A percentile compares a stretch with the other conserved stretches of the same genome.
These are phyloP conservation scores for Telmatochromis sp. DNA, from an alignment of 2,113 vertebrate species.

Conservation along the genomic window DNA sequence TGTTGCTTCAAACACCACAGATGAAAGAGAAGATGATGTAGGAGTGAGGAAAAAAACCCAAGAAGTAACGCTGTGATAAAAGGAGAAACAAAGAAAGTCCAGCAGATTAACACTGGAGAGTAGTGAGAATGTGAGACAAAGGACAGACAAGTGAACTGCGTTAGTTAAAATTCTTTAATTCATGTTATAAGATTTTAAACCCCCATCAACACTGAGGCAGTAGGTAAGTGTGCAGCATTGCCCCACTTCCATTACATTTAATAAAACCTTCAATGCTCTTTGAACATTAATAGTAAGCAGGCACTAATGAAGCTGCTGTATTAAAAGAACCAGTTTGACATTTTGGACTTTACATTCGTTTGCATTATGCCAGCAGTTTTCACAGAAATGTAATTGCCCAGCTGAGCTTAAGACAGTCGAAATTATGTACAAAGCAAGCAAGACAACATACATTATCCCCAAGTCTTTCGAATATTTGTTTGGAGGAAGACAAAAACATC, in stretches of 20 bases:
- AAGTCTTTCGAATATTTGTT: not conserved
- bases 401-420: not conserved
- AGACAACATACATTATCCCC: not conserved
- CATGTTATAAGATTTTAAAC: not conserved
- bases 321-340: not conserved
- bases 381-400: not conserved
- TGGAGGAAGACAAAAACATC: not conserved
- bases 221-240: not conserved
- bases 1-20: slow-evolving; percentile 8
- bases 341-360: not conserved
- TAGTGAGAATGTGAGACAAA: not conserved
- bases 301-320: not conserved
- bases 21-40: not conserved
- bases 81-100: not conserved
- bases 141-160: not conserved
- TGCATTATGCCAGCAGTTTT: not conserved
- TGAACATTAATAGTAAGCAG: not conserved
- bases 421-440: not conserved
- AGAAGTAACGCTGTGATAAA: not conserved
- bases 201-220: not conserved
- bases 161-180: not conserved
- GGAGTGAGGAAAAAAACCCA: not conserved
- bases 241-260: not conserved
- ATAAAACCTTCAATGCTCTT: not conserved
- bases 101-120: not conserved